phyloP scores from a whole-genome alignment of 2,113 vertebrate species.

The Coreoperca whiteheadi region DNA sequence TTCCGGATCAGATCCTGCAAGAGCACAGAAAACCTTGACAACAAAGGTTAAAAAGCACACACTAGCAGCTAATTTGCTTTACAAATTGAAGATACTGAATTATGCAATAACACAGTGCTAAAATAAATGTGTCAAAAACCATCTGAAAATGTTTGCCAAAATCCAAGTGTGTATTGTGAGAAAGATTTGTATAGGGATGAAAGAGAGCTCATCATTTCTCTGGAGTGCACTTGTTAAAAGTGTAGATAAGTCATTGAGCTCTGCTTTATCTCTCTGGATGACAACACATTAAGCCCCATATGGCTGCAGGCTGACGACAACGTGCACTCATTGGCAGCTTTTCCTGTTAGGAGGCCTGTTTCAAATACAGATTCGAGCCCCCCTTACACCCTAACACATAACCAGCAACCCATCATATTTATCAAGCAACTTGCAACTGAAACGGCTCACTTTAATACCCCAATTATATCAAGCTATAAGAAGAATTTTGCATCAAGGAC shows the following conservation, averaged over 20 bases:
- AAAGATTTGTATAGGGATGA: slow-evolving; percentile 46
- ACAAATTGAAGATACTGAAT: slow-evolving; percentile 27
- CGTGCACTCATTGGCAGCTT: not conserved
- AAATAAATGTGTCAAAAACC: not conserved
- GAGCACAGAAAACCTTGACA: not conserved
- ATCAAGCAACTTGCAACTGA: not conserved
- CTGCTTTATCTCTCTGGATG: slow-evolving; percentile 43
- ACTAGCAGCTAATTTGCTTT: slow-evolving; percentile 5
- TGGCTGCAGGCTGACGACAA: slow-evolving; percentile 39
- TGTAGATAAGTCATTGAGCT: slow-evolving; percentile 46
- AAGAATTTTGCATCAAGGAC: slow-evolving; percentile 8
- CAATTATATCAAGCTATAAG: not conserved
- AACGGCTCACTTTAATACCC: not conserved
- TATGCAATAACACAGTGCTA: not conserved
- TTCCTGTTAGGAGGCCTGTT: slow-evolving; percentile 10
- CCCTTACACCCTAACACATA: not conserved
- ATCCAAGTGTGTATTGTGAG: not conserved
- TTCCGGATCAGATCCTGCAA: slow-evolving; percentile 6
- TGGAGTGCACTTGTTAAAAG: slow-evolving; percentile 57
- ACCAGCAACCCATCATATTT: not conserved
- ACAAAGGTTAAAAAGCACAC: slow-evolving; percentile 15
- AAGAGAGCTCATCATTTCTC: slow-evolving; percentile 39
- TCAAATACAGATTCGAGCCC: slow-evolving; percentile 5
- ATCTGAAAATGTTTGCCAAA: slow-evolving; percentile 15
- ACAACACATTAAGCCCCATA: slow-evolving; percentile 45